A percentile compares a stretch with the other conserved stretches of the same genome.
Evolutionary conservation across 2,888 invertebrate species (phyloP).

Genomic region (Heliconius ismenius): DNA sequence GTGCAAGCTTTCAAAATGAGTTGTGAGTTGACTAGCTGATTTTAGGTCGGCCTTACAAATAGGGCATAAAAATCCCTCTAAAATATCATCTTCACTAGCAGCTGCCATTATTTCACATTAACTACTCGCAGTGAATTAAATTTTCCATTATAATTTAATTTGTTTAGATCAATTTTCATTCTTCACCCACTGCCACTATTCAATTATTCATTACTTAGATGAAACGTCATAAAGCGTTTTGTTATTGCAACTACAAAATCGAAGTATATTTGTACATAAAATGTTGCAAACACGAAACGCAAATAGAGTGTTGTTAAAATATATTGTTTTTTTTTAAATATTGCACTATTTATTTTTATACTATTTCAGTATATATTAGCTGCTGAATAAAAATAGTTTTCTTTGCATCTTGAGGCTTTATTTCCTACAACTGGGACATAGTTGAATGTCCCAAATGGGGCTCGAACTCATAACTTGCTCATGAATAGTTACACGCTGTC

Average conservation of each 20-base stretch:
- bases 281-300: slow-evolving; percentile 16
- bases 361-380: too few relatives aligned
- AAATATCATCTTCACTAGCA: slow-evolving; percentile 82
- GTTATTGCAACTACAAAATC: neutral
- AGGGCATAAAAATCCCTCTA: slow-evolving; percentile 97
- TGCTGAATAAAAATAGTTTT: too few relatives aligned
- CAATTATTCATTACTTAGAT: neutral
- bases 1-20: slow-evolving; percentile 94
- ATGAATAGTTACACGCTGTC: too few relatives aligned
- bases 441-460: too few relatives aligned
- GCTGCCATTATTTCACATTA: slow-evolving; percentile 62
- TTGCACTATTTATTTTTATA: too few relatives aligned
- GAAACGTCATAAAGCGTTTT: slow-evolving; percentile 13
- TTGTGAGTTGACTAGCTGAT: slow-evolving; percentile 90
- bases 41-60: slow-evolving; percentile 95
- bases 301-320: neutral
- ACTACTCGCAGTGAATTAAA: slow-evolving; percentile 43
- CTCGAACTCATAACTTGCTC: too few relatives aligned
- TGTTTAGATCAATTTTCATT: slow-evolving; percentile 30
- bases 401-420: too few relatives aligned
- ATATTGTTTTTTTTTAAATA: too few relatives aligned
- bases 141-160: slow-evolving; percentile 42
- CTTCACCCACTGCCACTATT: slow-evolving; percentile 27
- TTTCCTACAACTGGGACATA: too few relatives aligned
- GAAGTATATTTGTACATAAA: neutral